phyloP scores from a whole-genome alignment of 2,797 vertebrate genomes.

The Naso thynnoides region DNA sequence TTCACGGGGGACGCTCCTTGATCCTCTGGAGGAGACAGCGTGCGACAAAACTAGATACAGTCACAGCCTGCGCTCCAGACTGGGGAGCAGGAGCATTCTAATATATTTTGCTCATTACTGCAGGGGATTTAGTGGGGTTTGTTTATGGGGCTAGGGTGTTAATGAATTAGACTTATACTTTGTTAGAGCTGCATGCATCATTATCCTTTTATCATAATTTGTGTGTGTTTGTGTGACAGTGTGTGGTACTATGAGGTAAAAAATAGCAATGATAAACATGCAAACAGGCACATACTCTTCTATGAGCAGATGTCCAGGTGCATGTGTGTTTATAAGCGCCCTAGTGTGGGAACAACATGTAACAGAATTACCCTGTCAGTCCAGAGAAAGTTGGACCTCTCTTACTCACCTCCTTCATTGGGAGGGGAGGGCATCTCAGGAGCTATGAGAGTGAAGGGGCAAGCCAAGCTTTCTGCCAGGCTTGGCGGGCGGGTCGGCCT shows the following conservation, averaged over 20 bases:
- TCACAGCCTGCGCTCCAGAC: slow-evolving; percentile 62
- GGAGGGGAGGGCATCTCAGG: slow-evolving; percentile 96
- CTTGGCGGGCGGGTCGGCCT: slow-evolving; percentile 71
- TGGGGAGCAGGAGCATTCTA: slow-evolving; percentile 23
- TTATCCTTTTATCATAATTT: slow-evolving; percentile 38
- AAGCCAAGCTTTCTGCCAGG: slow-evolving; percentile 76
- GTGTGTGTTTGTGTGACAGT: slow-evolving; percentile 7
- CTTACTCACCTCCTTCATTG: slow-evolving; percentile 92
- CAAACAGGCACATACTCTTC: slow-evolving; percentile 1
- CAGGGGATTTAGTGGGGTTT: slow-evolving; percentile 55
- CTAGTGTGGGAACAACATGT: slow-evolving; percentile 13
- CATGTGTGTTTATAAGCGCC: not conserved
- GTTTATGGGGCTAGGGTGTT: slow-evolving; percentile 52
- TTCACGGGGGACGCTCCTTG: slow-evolving; percentile 89
- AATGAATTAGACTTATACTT: slow-evolving; percentile 54
- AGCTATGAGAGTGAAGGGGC: slow-evolving; percentile 62
- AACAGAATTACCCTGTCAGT: slow-evolving; percentile 27
- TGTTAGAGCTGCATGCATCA: slow-evolving; percentile 46
- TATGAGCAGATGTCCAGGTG: slow-evolving; percentile 9
- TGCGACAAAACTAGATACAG: slow-evolving; percentile 55
- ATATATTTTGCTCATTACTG: slow-evolving; percentile 54
- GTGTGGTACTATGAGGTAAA: slow-evolving; percentile 11
- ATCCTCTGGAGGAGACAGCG: slow-evolving; percentile 84
- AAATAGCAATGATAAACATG: slow-evolving; percentile 6
- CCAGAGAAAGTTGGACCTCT: slow-evolving; percentile 23